A percentile compares a stretch with the other conserved stretches of the same genome.
Conservation (phyloP, 2,113 vertebrate species). For the Passer montanus region DNA sequence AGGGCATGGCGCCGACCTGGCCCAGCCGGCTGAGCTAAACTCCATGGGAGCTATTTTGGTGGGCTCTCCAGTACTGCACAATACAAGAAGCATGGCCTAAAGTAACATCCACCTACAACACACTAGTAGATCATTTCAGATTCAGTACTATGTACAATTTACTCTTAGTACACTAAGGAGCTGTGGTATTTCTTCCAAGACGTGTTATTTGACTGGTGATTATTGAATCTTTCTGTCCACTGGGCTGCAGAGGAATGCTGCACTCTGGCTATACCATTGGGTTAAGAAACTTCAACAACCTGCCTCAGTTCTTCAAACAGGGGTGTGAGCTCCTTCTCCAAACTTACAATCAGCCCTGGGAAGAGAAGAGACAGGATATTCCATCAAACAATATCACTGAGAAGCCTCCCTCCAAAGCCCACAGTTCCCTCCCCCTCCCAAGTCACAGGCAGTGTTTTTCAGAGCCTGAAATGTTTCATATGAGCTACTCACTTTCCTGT, state of each 20-base stretch:
- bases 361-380: slow-evolving; percentile 20
- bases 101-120: slow-evolving; percentile 55
- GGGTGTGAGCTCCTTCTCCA: slow-evolving; percentile 93
- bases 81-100: slow-evolving; percentile 50
- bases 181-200: slow-evolving; percentile 29
- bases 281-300: slow-evolving; percentile 92
- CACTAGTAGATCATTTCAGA: slow-evolving; percentile 59
- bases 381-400: accelerated
- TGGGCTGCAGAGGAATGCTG: slow-evolving; percentile 38
- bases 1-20: neutral
- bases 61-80: slow-evolving; percentile 50
- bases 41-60: slow-evolving; percentile 75
- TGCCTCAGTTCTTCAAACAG: slow-evolving; percentile 93
- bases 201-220: slow-evolving; percentile 12
- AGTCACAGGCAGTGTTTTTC: neutral
- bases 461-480: neutral
- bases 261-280: neutral
- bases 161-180: slow-evolving; percentile 60
- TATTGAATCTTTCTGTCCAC: slow-evolving; percentile 53
- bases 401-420: neutral
- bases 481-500: neutral
- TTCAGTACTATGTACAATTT: slow-evolving; percentile 62
- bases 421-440: neutral
- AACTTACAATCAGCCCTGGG: slow-evolving; percentile 91
- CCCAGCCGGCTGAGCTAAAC: slow-evolving; percentile 53